These are phyloP conservation scores for Eufriesea mexicana DNA, from an alignment of 1,140 invertebrate genomes.

Conservation along the genomic window DNA sequence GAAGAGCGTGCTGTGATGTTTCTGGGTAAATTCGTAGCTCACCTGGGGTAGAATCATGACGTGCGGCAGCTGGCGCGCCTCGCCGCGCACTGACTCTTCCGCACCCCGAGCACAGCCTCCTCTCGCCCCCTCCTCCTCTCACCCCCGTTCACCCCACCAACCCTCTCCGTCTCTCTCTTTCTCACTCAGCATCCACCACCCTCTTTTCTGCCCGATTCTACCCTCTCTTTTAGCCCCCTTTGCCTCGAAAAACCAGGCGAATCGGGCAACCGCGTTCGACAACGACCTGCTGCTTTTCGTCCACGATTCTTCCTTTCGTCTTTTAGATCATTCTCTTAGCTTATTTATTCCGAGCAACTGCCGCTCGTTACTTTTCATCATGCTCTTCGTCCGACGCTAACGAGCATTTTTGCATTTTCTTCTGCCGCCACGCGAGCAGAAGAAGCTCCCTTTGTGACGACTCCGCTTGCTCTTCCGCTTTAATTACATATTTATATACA, in stretches of 20 bases:
- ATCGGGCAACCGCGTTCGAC: slow-evolving; percentile 22
- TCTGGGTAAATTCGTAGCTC: slow-evolving; percentile 72
- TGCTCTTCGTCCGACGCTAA: not conserved
- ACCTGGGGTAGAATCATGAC: slow-evolving; percentile 80
- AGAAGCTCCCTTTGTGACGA: not conserved
- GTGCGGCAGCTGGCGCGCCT: slow-evolving; percentile 80
- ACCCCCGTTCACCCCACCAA: slow-evolving; percentile 30
- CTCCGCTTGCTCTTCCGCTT: not conserved
- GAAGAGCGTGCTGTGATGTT: slow-evolving; percentile 57
- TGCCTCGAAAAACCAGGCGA: slow-evolving; percentile 18
- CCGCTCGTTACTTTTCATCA: slow-evolving; percentile 19
- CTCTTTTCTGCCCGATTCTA: slow-evolving; percentile 30
- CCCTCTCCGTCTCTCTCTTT: slow-evolving; percentile 14
- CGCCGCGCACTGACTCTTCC: slow-evolving; percentile 80
- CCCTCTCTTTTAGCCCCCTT: slow-evolving; percentile 28
- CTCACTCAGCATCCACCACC: slow-evolving; percentile 51
- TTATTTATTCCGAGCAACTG: slow-evolving; percentile 28
- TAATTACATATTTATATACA: not conserved
- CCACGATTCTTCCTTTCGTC: not conserved
- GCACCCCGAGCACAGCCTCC: slow-evolving; percentile 66
- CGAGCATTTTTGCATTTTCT: slow-evolving; percentile 32
- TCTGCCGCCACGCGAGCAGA: no score
- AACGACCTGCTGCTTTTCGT: slow-evolving; percentile 20
- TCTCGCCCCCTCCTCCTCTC: slow-evolving; percentile 49
- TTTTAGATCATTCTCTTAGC: slow-evolving; percentile 15